Evolutionary conservation across 2,113 vertebrate genomes (phyloP).

Genomic region (Pseudorectes ferrugineus): DNA sequence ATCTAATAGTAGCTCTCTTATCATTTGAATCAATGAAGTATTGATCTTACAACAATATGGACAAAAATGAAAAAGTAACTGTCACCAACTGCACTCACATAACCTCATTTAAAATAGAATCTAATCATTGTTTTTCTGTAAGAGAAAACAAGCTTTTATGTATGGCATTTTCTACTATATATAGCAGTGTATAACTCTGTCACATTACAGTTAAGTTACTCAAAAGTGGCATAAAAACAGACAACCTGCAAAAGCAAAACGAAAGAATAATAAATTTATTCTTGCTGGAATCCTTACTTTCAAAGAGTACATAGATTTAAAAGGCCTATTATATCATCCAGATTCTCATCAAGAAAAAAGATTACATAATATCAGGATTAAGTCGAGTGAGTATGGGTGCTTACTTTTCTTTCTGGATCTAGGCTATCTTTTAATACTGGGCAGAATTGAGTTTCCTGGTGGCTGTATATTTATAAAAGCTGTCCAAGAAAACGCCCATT

Average conservation of each 20-base stretch:
- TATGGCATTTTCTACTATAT: background rate
- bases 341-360: background rate
- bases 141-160: background rate
- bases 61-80: background rate
- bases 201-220: background rate
- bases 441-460: background rate
- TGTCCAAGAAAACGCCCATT: background rate
- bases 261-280: background rate
- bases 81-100: background rate
- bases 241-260: background rate
- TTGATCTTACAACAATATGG: background rate
- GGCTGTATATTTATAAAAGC: background rate
- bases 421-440: background rate
- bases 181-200: background rate
- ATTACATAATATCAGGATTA: background rate
- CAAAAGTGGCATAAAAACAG: background rate
- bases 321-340: background rate
- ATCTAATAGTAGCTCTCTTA: background rate
- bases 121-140: background rate
- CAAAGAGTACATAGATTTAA: background rate
- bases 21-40: background rate
- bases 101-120: background rate
- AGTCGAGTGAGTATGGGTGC: rapidly evolving
- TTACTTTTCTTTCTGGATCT: background rate
- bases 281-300: background rate